Conservation (phyloP, 2,113 vertebrate species). For the Calyptomena viridis region DNA sequence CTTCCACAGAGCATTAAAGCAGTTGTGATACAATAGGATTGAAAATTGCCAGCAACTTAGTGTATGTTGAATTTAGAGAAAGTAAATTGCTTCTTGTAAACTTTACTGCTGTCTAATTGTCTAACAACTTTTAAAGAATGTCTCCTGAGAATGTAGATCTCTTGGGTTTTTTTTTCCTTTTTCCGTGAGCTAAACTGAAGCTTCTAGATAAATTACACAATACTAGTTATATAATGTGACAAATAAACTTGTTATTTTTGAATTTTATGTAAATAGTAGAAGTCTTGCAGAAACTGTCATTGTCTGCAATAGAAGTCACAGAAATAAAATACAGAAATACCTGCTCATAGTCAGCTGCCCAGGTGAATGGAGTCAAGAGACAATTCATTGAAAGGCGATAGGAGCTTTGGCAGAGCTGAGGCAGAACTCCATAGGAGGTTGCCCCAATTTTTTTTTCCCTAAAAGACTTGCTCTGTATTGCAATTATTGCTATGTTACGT, state of each 20-base stretch:
- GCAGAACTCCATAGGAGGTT: not conserved
- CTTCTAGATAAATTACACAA: not conserved
- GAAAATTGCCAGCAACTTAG: conserved; percentile 16
- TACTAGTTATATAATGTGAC: not conserved
- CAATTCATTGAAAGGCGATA: not conserved
- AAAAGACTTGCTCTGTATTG: not conserved
- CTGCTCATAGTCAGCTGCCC: not conserved
- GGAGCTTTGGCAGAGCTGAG: not conserved
- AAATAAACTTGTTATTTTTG: not conserved
- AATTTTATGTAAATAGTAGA: not conserved
- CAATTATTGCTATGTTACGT: not conserved
- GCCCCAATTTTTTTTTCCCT: not conserved
- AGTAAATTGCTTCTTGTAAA: conserved; percentile 34
- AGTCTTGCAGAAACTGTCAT: not conserved
- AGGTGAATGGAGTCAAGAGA: not conserved
- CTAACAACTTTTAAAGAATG: not conserved
- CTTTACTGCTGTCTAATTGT: not conserved
- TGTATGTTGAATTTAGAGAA: not conserved
- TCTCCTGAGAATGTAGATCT: not conserved
- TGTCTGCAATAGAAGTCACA: not conserved
- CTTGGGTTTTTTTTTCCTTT: not conserved
- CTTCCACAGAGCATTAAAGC: conserved; percentile 9
- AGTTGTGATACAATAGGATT: not conserved
- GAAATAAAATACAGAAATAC: not conserved
- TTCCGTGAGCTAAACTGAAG: not conserved